Evolutionary conservation across 2,888 invertebrate species (phyloP).

Genomic region (Chymomyza caudatula): DNA sequence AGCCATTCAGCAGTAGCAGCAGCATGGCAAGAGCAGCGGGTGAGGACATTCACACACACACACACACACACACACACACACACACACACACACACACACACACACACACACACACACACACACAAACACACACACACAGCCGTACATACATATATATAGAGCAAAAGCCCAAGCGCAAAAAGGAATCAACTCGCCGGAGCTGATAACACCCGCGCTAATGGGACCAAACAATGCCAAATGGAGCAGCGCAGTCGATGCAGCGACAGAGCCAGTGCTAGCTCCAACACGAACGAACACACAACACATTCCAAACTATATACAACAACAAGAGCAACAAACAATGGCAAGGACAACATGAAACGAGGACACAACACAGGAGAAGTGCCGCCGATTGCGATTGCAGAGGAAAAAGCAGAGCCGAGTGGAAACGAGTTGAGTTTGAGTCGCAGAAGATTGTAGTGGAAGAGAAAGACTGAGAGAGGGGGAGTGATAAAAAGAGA

Average conservation of each 20-base stretch:
- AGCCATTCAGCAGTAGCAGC: constrained; percentile 51
- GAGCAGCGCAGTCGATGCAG: constrained; percentile 50
- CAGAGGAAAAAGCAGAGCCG: not conserved
- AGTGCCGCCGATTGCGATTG: constrained; percentile 17
- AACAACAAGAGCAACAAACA: not conserved
- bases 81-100: constrained; percentile 7
- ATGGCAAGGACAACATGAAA: constrained; percentile 40
- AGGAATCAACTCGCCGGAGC: constrained; percentile 68
- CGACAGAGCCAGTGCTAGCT: constrained; percentile 12
- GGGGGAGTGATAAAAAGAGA: constrained; percentile 13
- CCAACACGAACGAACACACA: constrained; percentile 6
- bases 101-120: constrained; percentile 3
- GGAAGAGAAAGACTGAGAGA: constrained; percentile 1
- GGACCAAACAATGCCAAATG: constrained; percentile 74
- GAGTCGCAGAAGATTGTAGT: not conserved
- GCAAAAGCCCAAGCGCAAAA: constrained; percentile 41
- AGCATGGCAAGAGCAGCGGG: not conserved
- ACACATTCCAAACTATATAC: constrained; percentile 10
- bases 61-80: constrained; percentile 18
- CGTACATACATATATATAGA: constrained; percentile 8
- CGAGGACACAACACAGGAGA: constrained; percentile 50
- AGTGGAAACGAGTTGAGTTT: not conserved
- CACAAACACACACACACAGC: not conserved
- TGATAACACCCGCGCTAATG: constrained; percentile 77
- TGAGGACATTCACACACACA: constrained; percentile 9